phyloP scores from a whole-genome alignment of 2,888 invertebrate genomes.

The Amphipoea lucens region DNA sequence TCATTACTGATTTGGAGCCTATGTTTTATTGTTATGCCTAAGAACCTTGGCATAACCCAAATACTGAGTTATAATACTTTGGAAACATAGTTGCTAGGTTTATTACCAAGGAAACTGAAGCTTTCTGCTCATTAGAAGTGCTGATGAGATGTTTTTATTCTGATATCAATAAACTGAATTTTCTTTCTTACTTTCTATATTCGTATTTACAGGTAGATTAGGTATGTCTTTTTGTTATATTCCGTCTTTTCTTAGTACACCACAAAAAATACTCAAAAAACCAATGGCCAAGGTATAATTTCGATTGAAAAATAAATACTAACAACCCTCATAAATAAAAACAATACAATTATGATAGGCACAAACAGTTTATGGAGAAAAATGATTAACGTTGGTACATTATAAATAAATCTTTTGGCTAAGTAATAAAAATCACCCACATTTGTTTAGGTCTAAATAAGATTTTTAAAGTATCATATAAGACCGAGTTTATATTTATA shows the following conservation, averaged over 20 bases:
- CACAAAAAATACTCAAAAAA: neutral
- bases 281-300: neutral
- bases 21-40: slow-evolving; percentile 17
- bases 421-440: slow-evolving; percentile 21
- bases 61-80: slow-evolving; percentile 32
- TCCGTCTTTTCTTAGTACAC: neutral
- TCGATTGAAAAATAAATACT: neutral
- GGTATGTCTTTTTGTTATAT: neutral
- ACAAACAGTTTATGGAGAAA: neutral
- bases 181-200: neutral
- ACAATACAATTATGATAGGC: neutral
- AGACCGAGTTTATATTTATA: neutral
- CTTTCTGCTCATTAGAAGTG: neutral
- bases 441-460: slow-evolving; percentile 30
- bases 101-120: slow-evolving; percentile 15
- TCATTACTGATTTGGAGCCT: slow-evolving; percentile 32
- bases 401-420: slow-evolving; percentile 4
- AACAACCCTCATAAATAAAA: neutral
- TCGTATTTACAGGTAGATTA: neutral
- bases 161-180: neutral
- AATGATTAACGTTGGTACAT: neutral
- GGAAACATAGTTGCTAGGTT: slow-evolving; percentile 17
- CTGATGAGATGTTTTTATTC: neutral
- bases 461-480: neutral
- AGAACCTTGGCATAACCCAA: slow-evolving; percentile 15